Base-by-base conservation (phyloP, 1,140 invertebrate species). In the Tetramorium alpestre region DNA sequence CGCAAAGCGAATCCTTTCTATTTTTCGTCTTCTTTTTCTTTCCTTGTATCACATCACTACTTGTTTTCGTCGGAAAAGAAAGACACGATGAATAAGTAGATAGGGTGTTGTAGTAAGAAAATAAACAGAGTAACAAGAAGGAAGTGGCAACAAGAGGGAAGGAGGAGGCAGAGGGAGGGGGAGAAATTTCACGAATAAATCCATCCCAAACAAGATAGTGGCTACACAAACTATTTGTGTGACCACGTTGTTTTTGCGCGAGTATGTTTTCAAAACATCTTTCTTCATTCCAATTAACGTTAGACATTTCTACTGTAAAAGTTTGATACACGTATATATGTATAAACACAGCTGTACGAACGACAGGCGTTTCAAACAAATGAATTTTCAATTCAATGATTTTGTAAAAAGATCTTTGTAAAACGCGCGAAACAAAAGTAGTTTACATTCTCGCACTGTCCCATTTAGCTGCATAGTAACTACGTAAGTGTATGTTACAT, bases 1-100 rank as follows among this genome's bases (percentile, higher is more conserved):
- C n/a, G 67, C 60, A 41, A 69, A 49, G 38, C 41, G 22, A 54
- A 41, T 49, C 18, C 38, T 65, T 18, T 16, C 3, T 41, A 33
- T 33, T 33, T 33, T 33, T 33, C 33, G 33, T 33, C 13, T 25
- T 28, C 18, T 38, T 49, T 56, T 51, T 54, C 72, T 86, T 78
- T 62, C 41, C 44, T 25, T 65, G 13, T 80, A 54, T 10, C 69
- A 54, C 69, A 54, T 10, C 62, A 44, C 58, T 77, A 58, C 80
- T 91, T 90, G 56, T 87, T 90, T 88, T 91, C 67, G 75, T 67
- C 86, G 33, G 28, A 81, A 78, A 49, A 60, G 78, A 90, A 89
- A 78, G 62, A 85, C 80, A 51, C 44, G 60, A 18, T 18, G 65
- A 75, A 73, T 85, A 78, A 89, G 89, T 85, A 85, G 60, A 86